Conservation (phyloP, 2,888 invertebrate genomes). For the Plusia festucae region DNA sequence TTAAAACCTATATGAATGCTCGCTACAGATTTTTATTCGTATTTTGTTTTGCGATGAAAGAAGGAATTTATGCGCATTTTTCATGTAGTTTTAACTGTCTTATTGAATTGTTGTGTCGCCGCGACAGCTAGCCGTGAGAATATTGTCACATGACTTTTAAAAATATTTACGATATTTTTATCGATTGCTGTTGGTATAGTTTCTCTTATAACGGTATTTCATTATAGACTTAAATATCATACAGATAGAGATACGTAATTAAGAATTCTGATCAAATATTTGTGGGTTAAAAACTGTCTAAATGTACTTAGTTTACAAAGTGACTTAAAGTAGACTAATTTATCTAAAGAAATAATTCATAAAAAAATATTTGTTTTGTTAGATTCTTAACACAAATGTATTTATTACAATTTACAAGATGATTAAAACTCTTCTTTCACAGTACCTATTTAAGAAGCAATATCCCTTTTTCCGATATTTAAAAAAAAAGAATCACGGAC, state of each 20-base stretch:
- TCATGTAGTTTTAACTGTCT: conserved; percentile 20
- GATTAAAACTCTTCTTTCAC: no score
- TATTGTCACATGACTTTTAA: background rate
- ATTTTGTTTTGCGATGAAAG: conserved; percentile 47
- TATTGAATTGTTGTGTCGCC: conserved; percentile 33
- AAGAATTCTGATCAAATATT: no score
- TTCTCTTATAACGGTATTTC: background rate
- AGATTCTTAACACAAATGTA: no score
- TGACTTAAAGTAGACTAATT: no score
- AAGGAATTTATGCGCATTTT: conserved; percentile 38
- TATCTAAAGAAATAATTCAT: no score
- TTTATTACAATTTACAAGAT: no score
- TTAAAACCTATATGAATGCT: conserved; percentile 58
- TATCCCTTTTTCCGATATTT: no score
- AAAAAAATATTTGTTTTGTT: no score
- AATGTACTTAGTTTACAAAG: no score
- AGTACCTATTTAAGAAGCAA: no score
- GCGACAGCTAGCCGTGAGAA: background rate
- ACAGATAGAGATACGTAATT: no score
- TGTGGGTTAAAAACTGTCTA: no score
- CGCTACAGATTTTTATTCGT: conserved; percentile 57
- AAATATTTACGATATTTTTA: background rate
- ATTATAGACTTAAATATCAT: background rate
- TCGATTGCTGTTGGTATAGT: background rate
- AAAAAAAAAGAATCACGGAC: background rate